Evolutionary conservation across 1,140 invertebrate species (phyloP).

Genomic region (Antheraea mylitta): DNA sequence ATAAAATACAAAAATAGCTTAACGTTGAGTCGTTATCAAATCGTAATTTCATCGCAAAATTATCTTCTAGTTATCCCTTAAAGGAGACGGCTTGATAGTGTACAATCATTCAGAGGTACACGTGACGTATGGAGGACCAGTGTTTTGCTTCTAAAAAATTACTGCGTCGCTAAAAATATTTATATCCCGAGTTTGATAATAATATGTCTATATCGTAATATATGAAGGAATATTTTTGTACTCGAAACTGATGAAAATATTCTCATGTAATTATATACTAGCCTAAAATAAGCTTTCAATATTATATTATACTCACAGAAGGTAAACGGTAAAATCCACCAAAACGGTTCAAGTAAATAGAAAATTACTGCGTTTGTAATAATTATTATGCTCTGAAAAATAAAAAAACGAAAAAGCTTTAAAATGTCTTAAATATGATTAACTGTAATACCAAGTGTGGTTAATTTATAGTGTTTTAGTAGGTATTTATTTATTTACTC

Average conservation of each 20-base stretch:
- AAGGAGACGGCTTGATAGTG: not conserved
- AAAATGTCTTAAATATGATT: not conserved
- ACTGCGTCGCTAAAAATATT: not conserved
- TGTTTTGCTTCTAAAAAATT: not conserved
- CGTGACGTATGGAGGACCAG: not conserved
- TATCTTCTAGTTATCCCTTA: not conserved
- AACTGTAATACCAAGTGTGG: not conserved
- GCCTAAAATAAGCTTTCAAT: not conserved
- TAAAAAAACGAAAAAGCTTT: constrained; percentile 7
- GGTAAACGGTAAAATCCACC: not conserved
- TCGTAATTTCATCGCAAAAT: not conserved
- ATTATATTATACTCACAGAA: not conserved
- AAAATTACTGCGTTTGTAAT: not conserved
- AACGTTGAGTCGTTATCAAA: not conserved
- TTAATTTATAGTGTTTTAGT: constrained; percentile 5
- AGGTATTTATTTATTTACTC: constrained; percentile 60
- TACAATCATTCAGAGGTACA: not conserved
- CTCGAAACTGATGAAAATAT: not conserved
- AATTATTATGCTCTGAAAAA: not conserved
- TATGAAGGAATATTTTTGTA: not conserved
- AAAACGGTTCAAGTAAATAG: not conserved
- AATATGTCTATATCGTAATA: not conserved
- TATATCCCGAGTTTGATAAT: not conserved
- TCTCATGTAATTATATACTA: too few relatives aligned
- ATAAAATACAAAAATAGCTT: not conserved